Evolutionary conservation across 2,797 vertebrate species (phyloP).

Genomic region (Florisuga fusca): DNA sequence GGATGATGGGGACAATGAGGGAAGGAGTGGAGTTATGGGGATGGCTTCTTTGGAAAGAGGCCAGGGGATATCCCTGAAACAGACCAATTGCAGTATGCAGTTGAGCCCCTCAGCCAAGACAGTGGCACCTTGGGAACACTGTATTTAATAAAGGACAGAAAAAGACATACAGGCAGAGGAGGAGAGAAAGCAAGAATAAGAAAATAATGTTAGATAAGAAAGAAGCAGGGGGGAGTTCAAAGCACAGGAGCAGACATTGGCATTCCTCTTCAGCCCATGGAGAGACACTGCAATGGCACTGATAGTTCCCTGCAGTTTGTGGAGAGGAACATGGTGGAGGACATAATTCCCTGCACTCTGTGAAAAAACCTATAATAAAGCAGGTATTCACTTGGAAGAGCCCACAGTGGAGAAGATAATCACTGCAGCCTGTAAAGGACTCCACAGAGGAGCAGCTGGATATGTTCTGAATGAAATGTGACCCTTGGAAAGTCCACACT

Average conservation of each 20-base stretch:
- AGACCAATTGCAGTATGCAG: accelerated
- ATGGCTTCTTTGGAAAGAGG: not conserved
- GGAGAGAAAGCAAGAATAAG: not conserved
- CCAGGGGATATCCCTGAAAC: accelerated
- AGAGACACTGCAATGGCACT: not conserved
- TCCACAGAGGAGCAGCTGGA: not conserved
- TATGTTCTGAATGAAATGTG: not conserved
- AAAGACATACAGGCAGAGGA: not conserved
- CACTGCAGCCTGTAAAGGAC: not conserved
- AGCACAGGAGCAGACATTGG: not conserved
- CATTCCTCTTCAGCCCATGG: not conserved
- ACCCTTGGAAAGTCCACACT: accelerated
- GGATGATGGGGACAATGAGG: too few species aligned
- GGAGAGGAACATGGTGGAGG: not conserved
- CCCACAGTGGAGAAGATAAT: not conserved
- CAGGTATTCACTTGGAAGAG: not conserved
- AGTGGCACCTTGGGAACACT: accelerated
- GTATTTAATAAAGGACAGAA: not conserved
- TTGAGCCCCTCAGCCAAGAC: not conserved
- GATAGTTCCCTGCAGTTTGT: not conserved
- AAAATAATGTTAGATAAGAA: not conserved
- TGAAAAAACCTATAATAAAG: not conserved
- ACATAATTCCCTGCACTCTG: not conserved
- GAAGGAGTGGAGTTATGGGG: too few species aligned
- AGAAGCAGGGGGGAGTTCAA: not conserved